Evolutionary conservation across 2,797 vertebrate species (phyloP), one percentile per base, ranked within the genome.

Genomic region (Gobio occitaniae): DNA sequence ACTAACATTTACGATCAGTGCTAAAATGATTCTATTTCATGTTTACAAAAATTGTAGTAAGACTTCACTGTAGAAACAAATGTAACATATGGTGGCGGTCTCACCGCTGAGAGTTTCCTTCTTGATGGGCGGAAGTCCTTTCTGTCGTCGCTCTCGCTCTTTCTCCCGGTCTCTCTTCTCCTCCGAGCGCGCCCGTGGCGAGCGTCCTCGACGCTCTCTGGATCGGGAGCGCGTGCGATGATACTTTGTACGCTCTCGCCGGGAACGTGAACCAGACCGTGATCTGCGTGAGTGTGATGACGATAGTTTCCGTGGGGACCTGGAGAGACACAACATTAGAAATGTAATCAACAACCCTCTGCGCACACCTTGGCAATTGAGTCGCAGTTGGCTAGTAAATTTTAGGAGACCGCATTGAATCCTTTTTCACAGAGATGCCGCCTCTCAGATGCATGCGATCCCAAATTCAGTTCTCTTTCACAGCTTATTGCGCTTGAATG

Each of bases 231-330:
- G 92, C 17, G 97, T 98, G 1, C 95, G 95, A 0, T 54, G 83
- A 52, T 59, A 36, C 38, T 84, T 56, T 0, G 85, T 25, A 1
- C 72, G 78, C 0, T 80, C 78, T 50, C 78, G 79, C 0, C 19
- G 82, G 2, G 84, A 74, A 5, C 94, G 94, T 7, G 82, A 87
- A 2, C 85, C 78, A 88, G 97, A 96, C 7, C 96, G 96, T 0
- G 96, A 94, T 84, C 96, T 94, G 86, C 95, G 95, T 0, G 97
- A 96, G 36, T 95, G 95, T 7, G 98, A 98, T 0, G 96, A 93
- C 5, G 97, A 99, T 38, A 96, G 96, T 89, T 97, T 96, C 90
- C 96, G 96, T 29, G 98, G 97, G 89, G 98, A 99, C 91, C 97
- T 99, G 89, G 61, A 90, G 84, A 77, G 3, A 54, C 5, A 29